Conservation (phyloP, 2,888 invertebrate species). For the Dynastes hyllus region DNA sequence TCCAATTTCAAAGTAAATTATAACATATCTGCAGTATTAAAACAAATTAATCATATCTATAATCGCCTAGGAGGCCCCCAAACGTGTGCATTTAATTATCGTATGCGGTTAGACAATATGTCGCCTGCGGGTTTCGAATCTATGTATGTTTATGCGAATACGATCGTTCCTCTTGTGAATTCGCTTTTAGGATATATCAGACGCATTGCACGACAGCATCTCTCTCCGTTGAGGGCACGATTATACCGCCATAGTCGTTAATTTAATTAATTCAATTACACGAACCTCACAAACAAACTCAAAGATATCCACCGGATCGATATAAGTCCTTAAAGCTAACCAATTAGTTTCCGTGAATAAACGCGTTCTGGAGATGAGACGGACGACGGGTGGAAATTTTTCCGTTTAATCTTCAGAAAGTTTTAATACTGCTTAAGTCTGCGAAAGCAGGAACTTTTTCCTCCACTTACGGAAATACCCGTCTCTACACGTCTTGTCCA, state of each 20-base stretch:
- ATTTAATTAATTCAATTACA: conserved; percentile 52
- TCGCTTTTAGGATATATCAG: conserved; percentile 10
- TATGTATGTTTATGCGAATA: conserved; percentile 14
- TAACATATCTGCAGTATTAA: conserved; percentile 27
- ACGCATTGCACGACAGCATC: conserved; percentile 21
- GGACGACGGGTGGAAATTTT: conserved; percentile 24
- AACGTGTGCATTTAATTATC: conserved; percentile 41
- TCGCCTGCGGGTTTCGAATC: conserved; percentile 25
- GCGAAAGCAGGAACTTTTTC: conserved; percentile 15
- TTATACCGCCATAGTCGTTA: conserved; percentile 41
- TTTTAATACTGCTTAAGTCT: conserved; percentile 32
- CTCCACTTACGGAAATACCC: neutral
- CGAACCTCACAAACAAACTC: conserved; percentile 52
- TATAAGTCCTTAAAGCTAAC: conserved; percentile 43
- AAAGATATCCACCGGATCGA: conserved; percentile 43
- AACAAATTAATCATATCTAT: conserved; percentile 34
- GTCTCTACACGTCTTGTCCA: neutral
- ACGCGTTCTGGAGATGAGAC: conserved; percentile 1
- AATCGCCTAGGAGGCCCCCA: neutral
- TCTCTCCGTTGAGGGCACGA: conserved; percentile 30
- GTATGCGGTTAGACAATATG: conserved; percentile 28
- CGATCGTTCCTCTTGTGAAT: conserved; percentile 6
- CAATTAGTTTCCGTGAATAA: conserved; percentile 35
- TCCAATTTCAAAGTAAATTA: neutral
- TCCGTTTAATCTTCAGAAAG: conserved; percentile 30